phyloP scores from a whole-genome alignment of 92 coral and sea anemone genomes.

The Palythoa grandiflora region DNA sequence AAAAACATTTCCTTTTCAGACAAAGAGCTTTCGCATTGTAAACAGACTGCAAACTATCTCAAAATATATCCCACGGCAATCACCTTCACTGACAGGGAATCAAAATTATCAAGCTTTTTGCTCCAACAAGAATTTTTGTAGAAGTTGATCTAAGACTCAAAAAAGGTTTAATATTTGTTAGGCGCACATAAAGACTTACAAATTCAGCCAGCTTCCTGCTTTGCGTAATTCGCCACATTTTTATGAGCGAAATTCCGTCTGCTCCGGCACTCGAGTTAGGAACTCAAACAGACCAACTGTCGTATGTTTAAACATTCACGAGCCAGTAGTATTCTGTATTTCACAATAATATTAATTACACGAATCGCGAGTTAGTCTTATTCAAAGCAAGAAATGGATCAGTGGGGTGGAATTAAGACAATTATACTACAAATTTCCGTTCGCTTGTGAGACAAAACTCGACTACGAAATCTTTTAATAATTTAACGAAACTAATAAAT shows the following conservation, averaged over 20 bases:
- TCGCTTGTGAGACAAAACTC: constrained; percentile 22
- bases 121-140: background rate
- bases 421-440: constrained; percentile 4
- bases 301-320: constrained; percentile 19
- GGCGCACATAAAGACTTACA: constrained; percentile 70
- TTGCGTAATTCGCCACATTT: constrained; percentile 92
- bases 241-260: constrained; percentile 33
- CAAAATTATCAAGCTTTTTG: constrained; percentile 25
- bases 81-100: background rate
- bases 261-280: constrained; percentile 14
- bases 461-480: constrained; percentile 26
- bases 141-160: background rate
- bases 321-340: constrained; percentile 44
- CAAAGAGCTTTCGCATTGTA: background rate
- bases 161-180: background rate
- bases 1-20: background rate
- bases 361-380: constrained; percentile 51
- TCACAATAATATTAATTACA: constrained; percentile 45
- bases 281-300: constrained; percentile 38
- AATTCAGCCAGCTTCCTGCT: constrained; percentile 93
- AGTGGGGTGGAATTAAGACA: constrained; percentile 46
- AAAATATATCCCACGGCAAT: background rate
- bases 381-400: constrained; percentile 41
- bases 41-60: background rate
- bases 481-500: constrained; percentile 18